These are phyloP conservation scores for Chrysolina americana DNA, from an alignment of 2,888 invertebrate species.

Conservation along the genomic window DNA sequence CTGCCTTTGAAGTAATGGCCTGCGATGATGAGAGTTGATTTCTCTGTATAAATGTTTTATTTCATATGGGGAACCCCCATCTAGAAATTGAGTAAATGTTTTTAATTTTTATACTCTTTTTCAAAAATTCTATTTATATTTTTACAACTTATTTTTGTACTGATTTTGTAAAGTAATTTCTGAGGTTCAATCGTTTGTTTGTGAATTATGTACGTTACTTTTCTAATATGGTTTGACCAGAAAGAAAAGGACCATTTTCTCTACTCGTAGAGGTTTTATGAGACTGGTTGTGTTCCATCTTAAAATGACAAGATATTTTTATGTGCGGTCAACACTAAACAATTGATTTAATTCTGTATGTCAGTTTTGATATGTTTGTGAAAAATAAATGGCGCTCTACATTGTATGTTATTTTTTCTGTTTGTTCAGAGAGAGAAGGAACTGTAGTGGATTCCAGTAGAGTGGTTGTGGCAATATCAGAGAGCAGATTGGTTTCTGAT, in stretches of 20 bases:
- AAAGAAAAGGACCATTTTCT: conserved; percentile 35
- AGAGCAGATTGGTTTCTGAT: no score
- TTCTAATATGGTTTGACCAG: conserved; percentile 25
- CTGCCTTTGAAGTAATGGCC: neutral
- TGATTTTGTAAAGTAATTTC: conserved; percentile 27
- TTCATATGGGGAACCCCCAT: neutral
- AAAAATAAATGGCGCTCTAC: conserved; percentile 21
- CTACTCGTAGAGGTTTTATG: conserved; percentile 55
- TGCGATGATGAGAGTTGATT: neutral
- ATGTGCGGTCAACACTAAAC: neutral
- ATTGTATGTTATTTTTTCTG: neutral
- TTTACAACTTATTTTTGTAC: conserved; percentile 42
- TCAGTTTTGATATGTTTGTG: conserved; percentile 8
- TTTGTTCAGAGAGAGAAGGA: no score
- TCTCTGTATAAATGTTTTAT: neutral
- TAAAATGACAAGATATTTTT: conserved; percentile 21
- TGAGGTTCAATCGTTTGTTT: conserved; percentile 24
- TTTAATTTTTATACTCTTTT: conserved; percentile 45
- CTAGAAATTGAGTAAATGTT: conserved; percentile 23
- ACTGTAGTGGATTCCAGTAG: no score
- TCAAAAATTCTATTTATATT: conserved; percentile 46
- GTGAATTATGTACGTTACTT: conserved; percentile 30
- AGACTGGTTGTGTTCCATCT: conserved; percentile 60
- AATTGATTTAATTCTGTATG: neutral
- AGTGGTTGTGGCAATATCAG: no score